Percentiles rank a stretch among this genome's conserved stretches.
phyloP scores from a whole-genome alignment of 2,113 vertebrate genomes.

The Dolichotis patagonum region DNA sequence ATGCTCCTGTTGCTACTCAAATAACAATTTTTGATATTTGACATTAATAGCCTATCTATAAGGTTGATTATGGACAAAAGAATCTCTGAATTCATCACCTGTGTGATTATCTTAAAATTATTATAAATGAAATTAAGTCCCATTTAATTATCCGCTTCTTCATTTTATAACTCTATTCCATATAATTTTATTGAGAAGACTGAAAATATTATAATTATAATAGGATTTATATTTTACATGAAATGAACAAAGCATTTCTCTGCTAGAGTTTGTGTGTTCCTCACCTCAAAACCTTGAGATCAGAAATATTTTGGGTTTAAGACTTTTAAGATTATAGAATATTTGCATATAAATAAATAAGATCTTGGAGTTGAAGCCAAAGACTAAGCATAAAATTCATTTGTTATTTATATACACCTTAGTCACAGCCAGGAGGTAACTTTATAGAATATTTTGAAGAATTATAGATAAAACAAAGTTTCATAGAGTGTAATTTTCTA shows the following conservation, averaged over 20 bases:
- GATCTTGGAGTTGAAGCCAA: neutral
- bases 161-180: constrained; percentile 4
- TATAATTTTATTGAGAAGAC: neutral
- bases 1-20: neutral
- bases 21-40: neutral
- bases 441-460: neutral
- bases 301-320: neutral
- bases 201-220: neutral
- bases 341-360: neutral
- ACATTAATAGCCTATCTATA: neutral
- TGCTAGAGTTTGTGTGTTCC: neutral
- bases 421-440: too few relatives aligned
- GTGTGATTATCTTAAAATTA: constrained; percentile 19
- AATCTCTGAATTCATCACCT: neutral
- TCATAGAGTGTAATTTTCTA: neutral
- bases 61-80: neutral
- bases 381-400: neutral
- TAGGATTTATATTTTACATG: neutral
- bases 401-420: neutral
- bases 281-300: neutral
- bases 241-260: neutral
- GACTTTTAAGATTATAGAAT: neutral
- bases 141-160: neutral
- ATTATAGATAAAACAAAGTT: neutral
- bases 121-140: neutral